Conservation (phyloP, 1,140 invertebrate genomes). For the Chironomus striatipennis region DNA sequence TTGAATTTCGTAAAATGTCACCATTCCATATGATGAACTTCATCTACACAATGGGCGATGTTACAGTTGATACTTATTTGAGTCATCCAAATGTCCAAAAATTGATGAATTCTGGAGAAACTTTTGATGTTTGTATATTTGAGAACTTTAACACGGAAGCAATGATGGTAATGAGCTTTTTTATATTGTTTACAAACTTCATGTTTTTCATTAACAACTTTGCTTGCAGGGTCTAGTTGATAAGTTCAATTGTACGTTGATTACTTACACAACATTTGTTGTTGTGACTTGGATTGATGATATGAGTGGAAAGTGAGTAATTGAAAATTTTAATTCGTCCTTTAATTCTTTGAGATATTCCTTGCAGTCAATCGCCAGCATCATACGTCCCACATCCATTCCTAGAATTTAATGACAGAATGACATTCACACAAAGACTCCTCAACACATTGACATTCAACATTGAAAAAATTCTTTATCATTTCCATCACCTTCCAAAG, state of each 20-base stretch:
- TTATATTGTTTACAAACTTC: no score
- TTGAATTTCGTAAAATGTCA: background rate
- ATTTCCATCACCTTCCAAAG: conserved; percentile 30
- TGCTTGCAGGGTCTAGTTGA: conserved; percentile 23
- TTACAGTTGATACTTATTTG: background rate
- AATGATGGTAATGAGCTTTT: no score
- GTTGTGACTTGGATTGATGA: background rate
- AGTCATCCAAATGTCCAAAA: background rate
- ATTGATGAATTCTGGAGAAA: conserved; percentile 27
- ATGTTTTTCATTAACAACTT: no score
- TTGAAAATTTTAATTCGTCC: no score
- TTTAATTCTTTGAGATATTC: no score
- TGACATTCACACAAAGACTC: conserved; percentile 41
- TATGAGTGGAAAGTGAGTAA: background rate
- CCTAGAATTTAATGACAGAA: conserved; percentile 33
- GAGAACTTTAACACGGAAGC: no score
- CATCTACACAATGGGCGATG: background rate
- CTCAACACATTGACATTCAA: conserved; percentile 34
- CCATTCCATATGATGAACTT: background rate
- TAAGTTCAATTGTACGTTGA: background rate
- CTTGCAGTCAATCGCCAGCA: conserved; percentile 33
- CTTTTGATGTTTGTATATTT: conserved; percentile 28
- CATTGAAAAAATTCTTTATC: conserved; percentile 21
- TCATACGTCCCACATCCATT: conserved; percentile 38
- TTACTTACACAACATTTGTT: background rate